Evolutionary conservation across 2,888 invertebrate species (phyloP).

Genomic region (Spialia ferax): DNA sequence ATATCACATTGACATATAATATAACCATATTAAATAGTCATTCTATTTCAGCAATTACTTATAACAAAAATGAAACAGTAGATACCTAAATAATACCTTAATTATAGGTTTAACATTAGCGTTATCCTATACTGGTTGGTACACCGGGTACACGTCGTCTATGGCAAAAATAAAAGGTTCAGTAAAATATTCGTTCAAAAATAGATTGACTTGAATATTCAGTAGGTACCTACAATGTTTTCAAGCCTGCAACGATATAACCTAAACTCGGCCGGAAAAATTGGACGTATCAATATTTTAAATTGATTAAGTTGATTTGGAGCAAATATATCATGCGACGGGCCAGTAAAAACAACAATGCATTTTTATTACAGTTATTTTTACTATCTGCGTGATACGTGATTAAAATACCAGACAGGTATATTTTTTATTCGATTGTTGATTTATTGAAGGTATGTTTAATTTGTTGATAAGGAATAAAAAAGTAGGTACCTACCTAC

Average conservation of each 20-base stretch:
- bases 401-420: neutral
- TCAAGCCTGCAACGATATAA: slow-evolving; percentile 20
- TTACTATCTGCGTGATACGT: neutral
- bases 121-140: too few relatives aligned
- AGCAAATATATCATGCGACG: slow-evolving; percentile 33
- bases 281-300: slow-evolving; percentile 36
- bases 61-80: too few relatives aligned
- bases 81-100: too few relatives aligned
- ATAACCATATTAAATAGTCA: too few relatives aligned
- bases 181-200: neutral
- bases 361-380: slow-evolving; percentile 25
- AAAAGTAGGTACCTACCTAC: too few relatives aligned
- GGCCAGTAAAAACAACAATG: slow-evolving; percentile 12
- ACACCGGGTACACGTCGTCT: too few relatives aligned
- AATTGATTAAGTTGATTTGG: slow-evolving; percentile 38
- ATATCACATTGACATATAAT: too few relatives aligned
- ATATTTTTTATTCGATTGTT: neutral
- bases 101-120: too few relatives aligned
- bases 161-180: neutral
- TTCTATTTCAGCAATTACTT: too few relatives aligned
- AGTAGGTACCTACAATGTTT: slow-evolving; percentile 24
- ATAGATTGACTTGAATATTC: slow-evolving; percentile 16
- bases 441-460: neutral
- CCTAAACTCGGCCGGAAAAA: slow-evolving; percentile 34
- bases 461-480: too few relatives aligned